A percentile compares a stretch with the other conserved stretches of the same genome.
phyloP scores from a whole-genome alignment of 2,888 invertebrate species.

The Lithophane semibrunnea region DNA sequence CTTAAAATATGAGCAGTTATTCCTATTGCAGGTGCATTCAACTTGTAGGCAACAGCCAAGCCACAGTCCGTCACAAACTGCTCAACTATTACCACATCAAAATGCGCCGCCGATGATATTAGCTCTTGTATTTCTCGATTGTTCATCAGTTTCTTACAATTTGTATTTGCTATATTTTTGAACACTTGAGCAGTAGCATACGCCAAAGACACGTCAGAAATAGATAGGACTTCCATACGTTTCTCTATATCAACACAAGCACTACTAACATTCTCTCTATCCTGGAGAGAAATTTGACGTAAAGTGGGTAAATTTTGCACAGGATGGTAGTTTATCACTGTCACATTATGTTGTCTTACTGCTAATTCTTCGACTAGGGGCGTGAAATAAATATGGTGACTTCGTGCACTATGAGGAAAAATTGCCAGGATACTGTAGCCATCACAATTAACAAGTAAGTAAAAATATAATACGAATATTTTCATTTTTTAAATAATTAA shows the following conservation, averaged over 20 bases:
- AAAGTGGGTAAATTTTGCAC: conserved; percentile 76
- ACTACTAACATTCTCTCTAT: conserved; percentile 36
- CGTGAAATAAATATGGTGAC: conserved; percentile 70
- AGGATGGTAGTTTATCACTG: conserved; percentile 78
- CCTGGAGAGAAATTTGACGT: conserved; percentile 74
- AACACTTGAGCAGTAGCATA: conserved; percentile 45
- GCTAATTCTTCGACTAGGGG: conserved; percentile 70
- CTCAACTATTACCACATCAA: conserved; percentile 90
- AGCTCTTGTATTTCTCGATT: conserved; percentile 67
- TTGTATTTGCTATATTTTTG: conserved; percentile 59
- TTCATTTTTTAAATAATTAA: conserved; percentile 36
- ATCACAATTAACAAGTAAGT: conserved; percentile 32
- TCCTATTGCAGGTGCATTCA: conserved; percentile 88
- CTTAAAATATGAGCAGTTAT: conserved; percentile 88
- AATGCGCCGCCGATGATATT: conserved; percentile 75
- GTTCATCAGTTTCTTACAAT: conserved; percentile 68
- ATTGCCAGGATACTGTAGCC: conserved; percentile 70
- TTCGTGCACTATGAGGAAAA: conserved; percentile 73
- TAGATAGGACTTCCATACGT: conserved; percentile 33
- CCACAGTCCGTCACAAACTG: conserved; percentile 90
- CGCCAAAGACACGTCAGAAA: conserved; percentile 51
- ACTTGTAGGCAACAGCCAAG: conserved; percentile 88
- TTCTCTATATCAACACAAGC: conserved; percentile 43
- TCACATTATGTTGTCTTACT: conserved; percentile 74
- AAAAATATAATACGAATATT: conserved; percentile 14